Evolutionary conservation across 2,797 vertebrate species (phyloP).

Genomic region (Mergus octosetaceus): DNA sequence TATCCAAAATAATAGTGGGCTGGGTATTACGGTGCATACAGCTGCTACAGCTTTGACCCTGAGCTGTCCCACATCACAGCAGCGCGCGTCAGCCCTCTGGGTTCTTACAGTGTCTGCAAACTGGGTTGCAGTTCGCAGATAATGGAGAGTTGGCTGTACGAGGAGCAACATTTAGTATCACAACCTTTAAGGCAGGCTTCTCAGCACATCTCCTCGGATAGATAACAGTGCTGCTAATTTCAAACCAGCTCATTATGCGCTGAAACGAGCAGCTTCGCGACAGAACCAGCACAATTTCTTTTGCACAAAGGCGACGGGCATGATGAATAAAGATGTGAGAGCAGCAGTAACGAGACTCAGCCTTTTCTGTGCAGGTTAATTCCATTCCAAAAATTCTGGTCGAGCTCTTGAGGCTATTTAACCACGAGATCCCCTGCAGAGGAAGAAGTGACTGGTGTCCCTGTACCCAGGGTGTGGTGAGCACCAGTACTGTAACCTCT

Average conservation of each 20-base stretch:
- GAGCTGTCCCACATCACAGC: not conserved
- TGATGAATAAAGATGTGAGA: not conserved
- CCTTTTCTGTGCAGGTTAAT: not conserved
- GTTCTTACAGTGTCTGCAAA: not conserved
- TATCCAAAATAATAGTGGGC: not conserved
- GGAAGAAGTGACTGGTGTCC: not conserved
- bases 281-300: not conserved
- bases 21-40: not conserved
- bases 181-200: not conserved
- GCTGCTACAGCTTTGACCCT: not conserved
- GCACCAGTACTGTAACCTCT: fast-evolving
- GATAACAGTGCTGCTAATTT: not conserved
- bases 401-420: not conserved
- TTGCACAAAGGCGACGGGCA: fast-evolving
- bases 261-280: not conserved
- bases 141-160: not conserved
- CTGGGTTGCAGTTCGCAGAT: no score
- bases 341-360: not conserved
- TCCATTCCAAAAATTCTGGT: not conserved
- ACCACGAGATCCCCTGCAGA: fast-evolving
- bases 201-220: not conserved
- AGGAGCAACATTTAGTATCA: not conserved
- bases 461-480: fast-evolving
- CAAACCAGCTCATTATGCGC: not conserved
- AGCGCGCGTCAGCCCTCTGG: not conserved